Percentiles rank a stretch among this genome's conserved stretches.
Conservation (phyloP, 2,888 invertebrate species). For the Nezara viridula region DNA sequence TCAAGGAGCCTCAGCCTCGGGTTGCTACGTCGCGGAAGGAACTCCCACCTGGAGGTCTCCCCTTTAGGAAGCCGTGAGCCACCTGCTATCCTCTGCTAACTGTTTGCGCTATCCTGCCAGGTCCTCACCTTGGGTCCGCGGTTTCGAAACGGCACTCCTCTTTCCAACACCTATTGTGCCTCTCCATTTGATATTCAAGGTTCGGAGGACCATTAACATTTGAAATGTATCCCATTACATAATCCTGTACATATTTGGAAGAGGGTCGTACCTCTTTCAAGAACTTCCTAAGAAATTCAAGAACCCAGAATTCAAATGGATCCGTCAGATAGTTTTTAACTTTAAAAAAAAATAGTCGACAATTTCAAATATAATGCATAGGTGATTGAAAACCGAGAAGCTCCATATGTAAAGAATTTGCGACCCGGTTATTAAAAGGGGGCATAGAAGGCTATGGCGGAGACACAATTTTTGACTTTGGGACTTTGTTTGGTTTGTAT, state of each 20-base stretch:
- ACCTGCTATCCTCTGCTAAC: background rate
- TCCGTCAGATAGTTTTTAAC: no score
- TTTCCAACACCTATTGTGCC: background rate
- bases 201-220: constrained; percentile 11
- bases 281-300: background rate
- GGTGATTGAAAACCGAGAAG: no score
- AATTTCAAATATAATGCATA: no score
- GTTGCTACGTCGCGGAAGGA: background rate
- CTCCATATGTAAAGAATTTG: no score
- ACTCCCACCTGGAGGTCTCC: background rate
- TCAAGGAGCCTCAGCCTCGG: background rate
- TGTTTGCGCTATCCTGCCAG: background rate
- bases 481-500: no score
- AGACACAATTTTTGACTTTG: no score
- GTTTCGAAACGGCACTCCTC: constrained; percentile 29
- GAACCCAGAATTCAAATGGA: no score
- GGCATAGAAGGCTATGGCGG: no score
- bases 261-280: background rate
- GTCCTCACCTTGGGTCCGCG: background rate
- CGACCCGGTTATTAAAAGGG: no score
- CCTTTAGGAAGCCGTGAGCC: background rate
- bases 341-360: no score
- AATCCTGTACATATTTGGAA: background rate
- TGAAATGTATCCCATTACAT: background rate
- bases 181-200: constrained; percentile 23